Evolutionary conservation across 2,113 vertebrate genomes (phyloP), one percentile per base, ranked within the genome.

Genomic region (Otocyon megalotis): DNA sequence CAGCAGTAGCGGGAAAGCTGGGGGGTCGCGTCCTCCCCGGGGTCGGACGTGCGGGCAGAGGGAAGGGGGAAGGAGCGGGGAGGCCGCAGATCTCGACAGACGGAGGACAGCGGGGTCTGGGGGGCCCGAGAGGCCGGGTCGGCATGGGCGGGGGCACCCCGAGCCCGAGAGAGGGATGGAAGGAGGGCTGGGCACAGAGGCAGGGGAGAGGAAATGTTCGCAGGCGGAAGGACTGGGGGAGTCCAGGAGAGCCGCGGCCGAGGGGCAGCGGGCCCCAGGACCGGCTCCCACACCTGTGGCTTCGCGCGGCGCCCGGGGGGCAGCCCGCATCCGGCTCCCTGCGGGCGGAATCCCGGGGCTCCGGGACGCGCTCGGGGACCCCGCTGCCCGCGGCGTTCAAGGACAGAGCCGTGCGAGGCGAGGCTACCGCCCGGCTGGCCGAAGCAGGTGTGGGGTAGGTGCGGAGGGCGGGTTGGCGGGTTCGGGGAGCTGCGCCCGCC

Each of bases 231-330:
- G 48, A 32, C 28, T 0, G 63, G 53, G 77, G 19, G 58, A 28
- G 43, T 35, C 76, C 88, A 5, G 26, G 53, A 14, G 80, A 87
- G 37, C 65, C 48, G 0, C 92, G 4, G 4, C 13, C 32, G 3
- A 3, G 48, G n/a, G 80, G 24, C 8, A 1, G 35, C 24, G 53
- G 84, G 65, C 14, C 15, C 48, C 79, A 0, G 35, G 28, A 9
- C n/a, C 1, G 54, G 28, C 15, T 71, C 67, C 84, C 62, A 50
- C 67, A 97, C 98, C 92, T 95, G 96, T 86, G 93, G 95, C 92
- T 91, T 35, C 8, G 53, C 15, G 3, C 0, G 1, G 50, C 19
- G 16, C 82, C 15, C 15, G 0, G 11, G 56, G 16, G 24, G 24
- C 60, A 79, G 63, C 56, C 48, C 5, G 32, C n/a, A 13, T 17